These are phyloP conservation scores for Neomonachus schauinslandi DNA, from an alignment of 2,113 vertebrate species.

Conservation along the genomic window DNA sequence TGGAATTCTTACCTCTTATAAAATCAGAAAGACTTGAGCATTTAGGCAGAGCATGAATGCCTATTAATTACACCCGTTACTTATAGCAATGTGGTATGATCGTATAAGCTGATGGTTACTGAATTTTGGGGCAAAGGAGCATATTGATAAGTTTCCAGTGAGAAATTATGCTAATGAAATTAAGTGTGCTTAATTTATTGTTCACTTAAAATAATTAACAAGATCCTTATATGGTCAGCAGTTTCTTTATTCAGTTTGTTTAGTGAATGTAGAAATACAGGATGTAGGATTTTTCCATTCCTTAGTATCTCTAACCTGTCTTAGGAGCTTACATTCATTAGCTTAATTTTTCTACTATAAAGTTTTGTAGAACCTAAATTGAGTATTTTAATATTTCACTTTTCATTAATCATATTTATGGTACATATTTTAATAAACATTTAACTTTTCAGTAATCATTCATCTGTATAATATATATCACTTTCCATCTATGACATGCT, in stretches of 20 bases:
- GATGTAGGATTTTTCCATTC: background rate
- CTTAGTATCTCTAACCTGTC: background rate
- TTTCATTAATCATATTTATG: background rate
- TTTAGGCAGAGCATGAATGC: background rate
- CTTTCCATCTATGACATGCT: background rate
- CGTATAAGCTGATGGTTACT: background rate
- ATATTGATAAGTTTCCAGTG: background rate
- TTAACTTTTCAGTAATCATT: constrained; percentile 38
- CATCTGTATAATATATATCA: background rate
- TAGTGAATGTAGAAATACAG: background rate
- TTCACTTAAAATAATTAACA: background rate
- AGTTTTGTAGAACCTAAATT: constrained; percentile 17
- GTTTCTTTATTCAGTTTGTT: background rate
- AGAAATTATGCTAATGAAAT: background rate
- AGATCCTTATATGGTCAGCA: background rate
- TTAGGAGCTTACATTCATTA: background rate
- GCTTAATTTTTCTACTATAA: background rate
- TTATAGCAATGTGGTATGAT: background rate
- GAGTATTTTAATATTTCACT: background rate
- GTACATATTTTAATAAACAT: constrained; percentile 32
- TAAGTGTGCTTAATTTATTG: background rate
- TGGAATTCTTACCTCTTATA: background rate
- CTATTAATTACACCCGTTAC: background rate
- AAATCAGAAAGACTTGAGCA: background rate
- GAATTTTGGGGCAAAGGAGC: background rate